Conservation (phyloP, 92 coral and sea anemone genomes). For the Palythoa grandis region DNA sequence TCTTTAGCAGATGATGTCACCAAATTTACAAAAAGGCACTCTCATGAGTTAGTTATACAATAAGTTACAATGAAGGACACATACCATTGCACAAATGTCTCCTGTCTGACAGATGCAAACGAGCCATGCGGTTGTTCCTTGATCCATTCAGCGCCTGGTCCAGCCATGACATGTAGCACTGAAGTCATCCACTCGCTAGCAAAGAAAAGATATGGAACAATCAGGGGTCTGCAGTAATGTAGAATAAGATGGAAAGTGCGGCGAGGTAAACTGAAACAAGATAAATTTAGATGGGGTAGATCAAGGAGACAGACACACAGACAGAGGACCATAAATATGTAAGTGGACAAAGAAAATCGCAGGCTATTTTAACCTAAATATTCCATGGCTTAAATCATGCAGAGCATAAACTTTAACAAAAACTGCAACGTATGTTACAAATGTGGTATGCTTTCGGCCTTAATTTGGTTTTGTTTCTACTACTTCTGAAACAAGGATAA, state of each 20-base stretch:
- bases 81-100: constrained; percentile 75
- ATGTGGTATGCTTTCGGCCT: too few species aligned
- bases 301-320: not conserved
- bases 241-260: not conserved
- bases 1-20: not conserved
- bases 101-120: constrained; percentile 81
- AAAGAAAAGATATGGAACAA: not conserved
- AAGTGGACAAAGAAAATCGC: too few species aligned
- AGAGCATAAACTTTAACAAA: too few species aligned
- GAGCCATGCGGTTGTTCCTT: constrained; percentile 76
- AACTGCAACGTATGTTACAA: too few species aligned
- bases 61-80: not conserved
- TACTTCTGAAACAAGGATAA: too few species aligned
- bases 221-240: not conserved
- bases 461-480: too few species aligned
- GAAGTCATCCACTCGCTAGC: constrained; percentile 92
- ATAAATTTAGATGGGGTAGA: not conserved
- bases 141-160: constrained; percentile 88
- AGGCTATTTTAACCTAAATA: too few species aligned
- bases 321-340: too few species aligned
- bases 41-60: not conserved
- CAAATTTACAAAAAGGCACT: not conserved
- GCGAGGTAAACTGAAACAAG: not conserved
- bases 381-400: too few species aligned
- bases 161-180: constrained; percentile 84